Evolutionary conservation across 2,888 invertebrate species (phyloP).

Genomic region (Apodemia duryi): DNA sequence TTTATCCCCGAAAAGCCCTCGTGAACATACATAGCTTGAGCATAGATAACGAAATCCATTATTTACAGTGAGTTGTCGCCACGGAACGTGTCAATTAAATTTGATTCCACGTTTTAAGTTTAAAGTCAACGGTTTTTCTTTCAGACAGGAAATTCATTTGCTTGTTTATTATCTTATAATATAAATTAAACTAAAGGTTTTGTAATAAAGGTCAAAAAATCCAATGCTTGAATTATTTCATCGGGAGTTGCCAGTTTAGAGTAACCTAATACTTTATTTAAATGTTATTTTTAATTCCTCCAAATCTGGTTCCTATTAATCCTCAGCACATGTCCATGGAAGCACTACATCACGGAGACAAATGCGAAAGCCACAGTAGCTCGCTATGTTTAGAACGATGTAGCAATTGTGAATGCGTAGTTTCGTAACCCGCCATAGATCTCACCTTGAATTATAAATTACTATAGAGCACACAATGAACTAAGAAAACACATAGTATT

Average conservation of each 20-base stretch:
- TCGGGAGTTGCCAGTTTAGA: neutral
- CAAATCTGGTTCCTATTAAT: conserved; percentile 8
- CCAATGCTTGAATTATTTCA: neutral
- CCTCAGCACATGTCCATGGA: conserved; percentile 7
- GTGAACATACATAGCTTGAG: too few relatives aligned
- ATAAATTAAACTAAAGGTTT: too few relatives aligned
- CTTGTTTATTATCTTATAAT: too few relatives aligned
- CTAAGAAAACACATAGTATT: neutral
- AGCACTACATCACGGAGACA: conserved; percentile 14
- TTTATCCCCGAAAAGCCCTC: too few relatives aligned
- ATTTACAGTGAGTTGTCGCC: too few relatives aligned
- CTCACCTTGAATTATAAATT: neutral
- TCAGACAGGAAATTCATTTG: too few relatives aligned
- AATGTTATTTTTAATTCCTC: conserved; percentile 2
- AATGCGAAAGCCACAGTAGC: conserved; percentile 12
- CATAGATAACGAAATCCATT: too few relatives aligned
- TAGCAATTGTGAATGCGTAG: conserved; percentile 13
- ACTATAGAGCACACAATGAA: neutral
- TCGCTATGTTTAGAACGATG: conserved; percentile 14
- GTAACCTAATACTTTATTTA: neutral
- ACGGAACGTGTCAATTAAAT: too few relatives aligned
- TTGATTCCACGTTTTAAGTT: too few relatives aligned
- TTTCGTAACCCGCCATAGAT: conserved; percentile 12
- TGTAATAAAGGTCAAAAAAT: too few relatives aligned
- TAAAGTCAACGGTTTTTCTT: too few relatives aligned